Evolutionary conservation across 2,888 invertebrate genomes (phyloP).

Genomic region (Copidosoma aretas): DNA sequence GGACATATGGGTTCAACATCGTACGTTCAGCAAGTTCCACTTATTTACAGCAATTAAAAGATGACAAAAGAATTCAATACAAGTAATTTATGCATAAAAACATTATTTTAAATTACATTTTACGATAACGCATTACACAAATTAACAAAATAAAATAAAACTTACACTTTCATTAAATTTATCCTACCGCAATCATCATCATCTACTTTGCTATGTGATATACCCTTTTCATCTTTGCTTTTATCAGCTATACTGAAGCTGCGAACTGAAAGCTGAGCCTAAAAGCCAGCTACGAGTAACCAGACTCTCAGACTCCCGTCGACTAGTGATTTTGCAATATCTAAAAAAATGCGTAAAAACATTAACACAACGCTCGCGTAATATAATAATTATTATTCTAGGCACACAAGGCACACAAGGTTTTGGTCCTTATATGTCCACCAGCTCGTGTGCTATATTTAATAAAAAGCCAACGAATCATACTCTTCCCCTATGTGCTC

Average conservation of each 20-base stretch:
- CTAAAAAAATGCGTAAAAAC: constrained; percentile 60
- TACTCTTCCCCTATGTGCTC: constrained; percentile 75
- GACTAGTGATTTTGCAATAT: constrained; percentile 88
- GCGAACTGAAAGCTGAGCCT: constrained; percentile 77
- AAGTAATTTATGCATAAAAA: constrained; percentile 10
- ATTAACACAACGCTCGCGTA: constrained; percentile 18
- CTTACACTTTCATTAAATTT: constrained; percentile 74
- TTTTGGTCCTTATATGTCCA: constrained; percentile 73
- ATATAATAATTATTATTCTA: neutral
- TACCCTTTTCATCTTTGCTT: constrained; percentile 67
- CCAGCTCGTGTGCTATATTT: constrained; percentile 86
- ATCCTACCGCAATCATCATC: constrained; percentile 68
- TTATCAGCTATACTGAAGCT: constrained; percentile 64
- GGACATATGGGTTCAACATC: constrained; percentile 27
- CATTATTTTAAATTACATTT: constrained; percentile 4
- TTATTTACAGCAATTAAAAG: constrained; percentile 4
- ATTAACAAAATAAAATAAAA: constrained; percentile 8
- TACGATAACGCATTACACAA: constrained; percentile 56
- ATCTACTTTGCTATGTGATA: constrained; percentile 69
- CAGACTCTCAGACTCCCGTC: constrained; percentile 88
- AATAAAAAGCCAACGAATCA: constrained; percentile 81
- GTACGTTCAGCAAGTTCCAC: constrained; percentile 12
- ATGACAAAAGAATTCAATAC: too few relatives aligned
- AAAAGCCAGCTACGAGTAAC: constrained; percentile 85
- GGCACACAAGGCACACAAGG: constrained; percentile 21